Evolutionary conservation across 2,113 vertebrate species (phyloP).

Genomic region (Labeo catla): DNA sequence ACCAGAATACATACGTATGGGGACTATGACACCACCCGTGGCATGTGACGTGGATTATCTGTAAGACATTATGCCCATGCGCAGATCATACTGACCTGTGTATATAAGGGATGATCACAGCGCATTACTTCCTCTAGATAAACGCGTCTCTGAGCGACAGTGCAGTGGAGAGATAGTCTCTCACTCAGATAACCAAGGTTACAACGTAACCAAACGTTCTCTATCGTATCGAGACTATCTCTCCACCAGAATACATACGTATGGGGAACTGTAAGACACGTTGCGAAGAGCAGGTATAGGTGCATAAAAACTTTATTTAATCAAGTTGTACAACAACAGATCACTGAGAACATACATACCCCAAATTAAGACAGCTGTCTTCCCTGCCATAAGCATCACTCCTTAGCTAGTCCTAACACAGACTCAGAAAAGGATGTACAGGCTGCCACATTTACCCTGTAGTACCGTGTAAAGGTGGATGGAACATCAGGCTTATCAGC

Average conservation of each 20-base stretch:
- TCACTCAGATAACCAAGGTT: no score
- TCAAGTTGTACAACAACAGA: not conserved
- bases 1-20: not conserved
- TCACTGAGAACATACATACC: not conserved
- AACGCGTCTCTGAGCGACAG: no score
- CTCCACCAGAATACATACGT: not conserved
- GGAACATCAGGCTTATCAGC: not conserved
- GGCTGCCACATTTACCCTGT: not conserved
- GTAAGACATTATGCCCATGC: no score
- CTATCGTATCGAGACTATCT: not conserved
- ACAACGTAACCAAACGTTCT: not conserved
- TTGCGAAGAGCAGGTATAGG: not conserved
- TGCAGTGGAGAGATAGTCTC: no score
- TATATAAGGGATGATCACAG: no score
- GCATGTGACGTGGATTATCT: no score
- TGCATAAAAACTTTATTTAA: not conserved
- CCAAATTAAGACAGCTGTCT: not conserved
- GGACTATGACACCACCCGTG: no score
- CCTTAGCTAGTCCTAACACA: not conserved
- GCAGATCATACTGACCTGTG: no score
- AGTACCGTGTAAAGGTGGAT: not conserved
- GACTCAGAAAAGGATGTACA: not conserved
- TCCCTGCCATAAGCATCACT: not conserved
- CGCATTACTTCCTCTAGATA: no score
- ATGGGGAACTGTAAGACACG: not conserved